A percentile compares a stretch with the other conserved stretches of the same genome.
Evolutionary conservation across 2,113 vertebrate genomes (phyloP).

Genomic region (Sphyrna mokarran): DNA sequence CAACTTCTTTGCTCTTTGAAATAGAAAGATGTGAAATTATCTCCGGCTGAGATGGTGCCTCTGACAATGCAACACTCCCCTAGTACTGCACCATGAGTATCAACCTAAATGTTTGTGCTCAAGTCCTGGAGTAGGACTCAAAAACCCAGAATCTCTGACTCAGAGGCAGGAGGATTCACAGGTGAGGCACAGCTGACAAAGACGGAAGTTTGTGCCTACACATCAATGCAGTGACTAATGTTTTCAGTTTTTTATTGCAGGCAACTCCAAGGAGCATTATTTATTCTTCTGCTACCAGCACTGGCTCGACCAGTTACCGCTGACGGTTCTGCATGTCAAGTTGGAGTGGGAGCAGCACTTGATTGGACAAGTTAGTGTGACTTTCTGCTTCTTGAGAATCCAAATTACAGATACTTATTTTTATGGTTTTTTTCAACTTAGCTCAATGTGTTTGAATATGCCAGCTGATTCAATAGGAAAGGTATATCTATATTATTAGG

Average conservation of each 20-base stretch:
- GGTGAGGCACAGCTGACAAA: background rate
- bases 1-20: too few relatives aligned
- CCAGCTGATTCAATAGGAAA: background rate
- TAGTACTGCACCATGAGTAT: too few relatives aligned
- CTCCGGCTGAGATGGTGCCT: too few relatives aligned
- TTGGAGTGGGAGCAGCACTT: slow-evolving; percentile 48
- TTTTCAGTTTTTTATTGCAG: slow-evolving; percentile 49
- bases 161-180: too few relatives aligned
- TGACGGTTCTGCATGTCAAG: slow-evolving; percentile 59
- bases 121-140: background rate
- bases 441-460: background rate
- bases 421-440: background rate
- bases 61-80: too few relatives aligned
- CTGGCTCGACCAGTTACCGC: slow-evolving; percentile 51
- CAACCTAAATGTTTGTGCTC: background rate
- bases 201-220: background rate
- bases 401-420: background rate
- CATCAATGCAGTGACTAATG: background rate
- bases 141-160: background rate
- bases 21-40: too few relatives aligned
- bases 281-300: slow-evolving; percentile 65
- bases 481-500: background rate
- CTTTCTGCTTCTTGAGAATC: background rate
- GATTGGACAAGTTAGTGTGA: slow-evolving; percentile 75
- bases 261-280: slow-evolving; percentile 70